phyloP scores from a whole-genome alignment of 2,797 vertebrate genomes.

The Clarias platycephalus region DNA sequence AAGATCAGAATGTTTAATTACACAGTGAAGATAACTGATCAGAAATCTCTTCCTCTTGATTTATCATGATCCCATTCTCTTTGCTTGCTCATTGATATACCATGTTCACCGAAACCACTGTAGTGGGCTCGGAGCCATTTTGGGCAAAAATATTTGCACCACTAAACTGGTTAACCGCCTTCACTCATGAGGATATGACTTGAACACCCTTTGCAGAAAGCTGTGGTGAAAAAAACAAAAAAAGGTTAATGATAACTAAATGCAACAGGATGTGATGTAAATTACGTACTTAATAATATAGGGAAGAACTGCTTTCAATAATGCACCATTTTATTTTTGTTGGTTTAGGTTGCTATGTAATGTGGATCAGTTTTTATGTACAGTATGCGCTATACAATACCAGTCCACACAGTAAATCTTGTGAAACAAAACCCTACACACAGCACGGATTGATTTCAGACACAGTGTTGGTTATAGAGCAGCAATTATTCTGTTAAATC shows the following conservation, averaged over 20 bases:
- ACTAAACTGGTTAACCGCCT: too few relatives aligned
- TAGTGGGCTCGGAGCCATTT: too few relatives aligned
- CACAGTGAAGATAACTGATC: not conserved
- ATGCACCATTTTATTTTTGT: not conserved
- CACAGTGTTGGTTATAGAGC: constrained; percentile 2
- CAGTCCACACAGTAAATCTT: not conserved
- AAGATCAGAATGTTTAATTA: not conserved
- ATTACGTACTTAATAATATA: not conserved
- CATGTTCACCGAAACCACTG: too few relatives aligned
- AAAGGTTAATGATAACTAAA: too few relatives aligned
- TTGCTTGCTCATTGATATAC: too few relatives aligned
- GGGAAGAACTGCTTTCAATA: not conserved
- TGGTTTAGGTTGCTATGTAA: not conserved
- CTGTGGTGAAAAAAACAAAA: too few relatives aligned
- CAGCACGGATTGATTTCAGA: not conserved
- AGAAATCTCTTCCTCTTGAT: not conserved
- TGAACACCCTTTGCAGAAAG: too few relatives aligned
- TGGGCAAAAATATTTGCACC: too few relatives aligned
- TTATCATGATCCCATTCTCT: not conserved
- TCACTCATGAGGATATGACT: too few relatives aligned
- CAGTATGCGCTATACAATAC: not conserved
- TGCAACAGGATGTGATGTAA: too few relatives aligned
- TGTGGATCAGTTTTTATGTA: not conserved
- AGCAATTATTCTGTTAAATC: not conserved
- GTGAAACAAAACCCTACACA: too few relatives aligned